Conservation (phyloP, 2,113 vertebrate species). For the Trogon melanurus region DNA sequence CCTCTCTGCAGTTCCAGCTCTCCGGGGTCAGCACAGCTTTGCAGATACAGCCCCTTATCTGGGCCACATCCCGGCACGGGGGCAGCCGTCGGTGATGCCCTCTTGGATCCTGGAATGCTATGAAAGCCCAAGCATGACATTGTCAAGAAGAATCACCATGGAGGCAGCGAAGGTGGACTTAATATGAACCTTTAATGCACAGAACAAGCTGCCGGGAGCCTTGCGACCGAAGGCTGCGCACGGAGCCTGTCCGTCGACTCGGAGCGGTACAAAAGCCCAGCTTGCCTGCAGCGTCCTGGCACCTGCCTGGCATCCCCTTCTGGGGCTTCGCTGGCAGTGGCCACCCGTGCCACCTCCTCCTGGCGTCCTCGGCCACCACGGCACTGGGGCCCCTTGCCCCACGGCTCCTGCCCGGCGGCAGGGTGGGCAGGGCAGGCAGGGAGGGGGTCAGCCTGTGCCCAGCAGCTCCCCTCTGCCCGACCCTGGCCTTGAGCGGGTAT, state of each 20-base stretch:
- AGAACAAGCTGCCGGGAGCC: conserved; percentile 69
- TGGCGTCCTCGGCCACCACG: neutral
- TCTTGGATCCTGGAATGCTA: neutral
- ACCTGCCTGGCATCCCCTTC: neutral
- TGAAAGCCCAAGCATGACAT: rapidly evolving
- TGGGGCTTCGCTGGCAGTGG: neutral
- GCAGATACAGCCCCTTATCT: neutral
- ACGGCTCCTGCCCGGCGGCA: neutral
- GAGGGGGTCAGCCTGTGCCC: neutral
- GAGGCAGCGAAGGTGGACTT: conserved; percentile 65
- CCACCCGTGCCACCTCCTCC: neutral
- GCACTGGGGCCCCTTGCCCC: neutral
- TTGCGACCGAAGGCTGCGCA: conserved; percentile 32
- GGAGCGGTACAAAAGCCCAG: neutral
- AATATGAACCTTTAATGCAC: conserved; percentile 81
- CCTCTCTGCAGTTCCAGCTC: rapidly evolving
- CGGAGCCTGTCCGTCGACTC: conserved; percentile 21
- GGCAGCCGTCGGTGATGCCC: rapidly evolving
- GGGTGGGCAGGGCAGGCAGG: neutral
- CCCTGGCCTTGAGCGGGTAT: neutral
- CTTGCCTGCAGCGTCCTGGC: neutral
- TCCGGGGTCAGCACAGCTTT: neutral
- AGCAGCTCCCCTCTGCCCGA: neutral
- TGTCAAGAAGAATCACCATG: conserved; percentile 57
- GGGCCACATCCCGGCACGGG: neutral